Percentiles rank a stretch among this genome's conserved stretches.
Conservation (phyloP, 1,140 invertebrate genomes). For the Brevipalpus yothersi region DNA sequence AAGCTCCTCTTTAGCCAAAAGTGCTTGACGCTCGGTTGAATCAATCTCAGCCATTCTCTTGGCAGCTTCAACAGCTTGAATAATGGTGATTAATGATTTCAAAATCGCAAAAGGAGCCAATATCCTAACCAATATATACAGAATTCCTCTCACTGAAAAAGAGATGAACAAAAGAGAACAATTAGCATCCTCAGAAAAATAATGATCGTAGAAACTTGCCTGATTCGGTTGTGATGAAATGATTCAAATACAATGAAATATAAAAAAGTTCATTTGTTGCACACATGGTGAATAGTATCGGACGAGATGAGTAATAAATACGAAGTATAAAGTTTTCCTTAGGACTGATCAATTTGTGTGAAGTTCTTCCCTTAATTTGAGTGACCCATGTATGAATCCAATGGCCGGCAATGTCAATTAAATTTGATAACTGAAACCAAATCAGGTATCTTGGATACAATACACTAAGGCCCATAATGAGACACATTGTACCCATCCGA, state of each 20-base stretch:
- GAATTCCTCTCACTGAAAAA: neutral
- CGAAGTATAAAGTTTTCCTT: slow-evolving; percentile 69
- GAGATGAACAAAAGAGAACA: neutral
- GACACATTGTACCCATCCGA: slow-evolving; percentile 74
- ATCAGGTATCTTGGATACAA: slow-evolving; percentile 88
- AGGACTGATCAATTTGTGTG: slow-evolving; percentile 75
- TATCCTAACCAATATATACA: neutral
- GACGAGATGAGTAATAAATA: slow-evolving; percentile 65
- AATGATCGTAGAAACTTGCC: slow-evolving; percentile 4
- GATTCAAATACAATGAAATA: slow-evolving; percentile 57
- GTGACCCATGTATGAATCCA: slow-evolving; percentile 85
- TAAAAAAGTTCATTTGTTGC: slow-evolving; percentile 89
- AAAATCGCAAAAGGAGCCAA: neutral
- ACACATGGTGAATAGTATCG: slow-evolving; percentile 79
- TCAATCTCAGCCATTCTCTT: neutral
- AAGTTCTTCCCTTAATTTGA: slow-evolving; percentile 60
- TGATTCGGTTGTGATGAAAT: slow-evolving; percentile 63
- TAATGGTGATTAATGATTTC: neutral
- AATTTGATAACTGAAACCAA: slow-evolving; percentile 77
- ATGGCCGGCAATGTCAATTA: slow-evolving; percentile 86
- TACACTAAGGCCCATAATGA: slow-evolving; percentile 33
- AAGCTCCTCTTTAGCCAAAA: too few species aligned
- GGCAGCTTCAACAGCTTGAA: neutral
- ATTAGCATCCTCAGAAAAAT: neutral
- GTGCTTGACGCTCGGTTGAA: neutral